These are phyloP conservation scores for Callospermophilus lateralis DNA, from an alignment of 2,113 vertebrate genomes.

Conservation along the genomic window DNA sequence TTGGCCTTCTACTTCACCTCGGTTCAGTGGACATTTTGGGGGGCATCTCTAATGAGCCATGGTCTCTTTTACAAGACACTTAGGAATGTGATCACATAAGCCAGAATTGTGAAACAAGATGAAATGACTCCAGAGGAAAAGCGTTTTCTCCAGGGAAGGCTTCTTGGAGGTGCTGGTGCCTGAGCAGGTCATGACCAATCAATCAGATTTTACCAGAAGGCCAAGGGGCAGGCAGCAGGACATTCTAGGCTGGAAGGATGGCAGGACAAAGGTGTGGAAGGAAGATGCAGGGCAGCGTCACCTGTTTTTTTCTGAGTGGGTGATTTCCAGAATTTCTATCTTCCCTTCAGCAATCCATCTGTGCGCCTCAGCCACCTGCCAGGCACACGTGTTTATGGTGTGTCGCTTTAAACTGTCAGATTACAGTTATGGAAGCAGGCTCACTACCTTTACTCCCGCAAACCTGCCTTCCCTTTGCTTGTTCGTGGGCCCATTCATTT, in stretches of 20 bases:
- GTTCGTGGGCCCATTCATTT: neutral
- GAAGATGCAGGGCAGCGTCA: neutral
- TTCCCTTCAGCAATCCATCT: neutral
- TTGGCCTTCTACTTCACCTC: neutral
- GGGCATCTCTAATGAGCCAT: neutral
- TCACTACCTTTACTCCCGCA: fast-evolving
- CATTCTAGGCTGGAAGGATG: neutral
- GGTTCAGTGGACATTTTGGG: neutral
- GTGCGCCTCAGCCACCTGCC: neutral
- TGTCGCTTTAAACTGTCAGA: neutral
- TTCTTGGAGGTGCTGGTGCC: neutral
- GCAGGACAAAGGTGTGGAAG: neutral
- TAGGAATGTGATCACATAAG: neutral
- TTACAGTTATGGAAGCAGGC: neutral
- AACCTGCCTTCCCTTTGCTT: neutral
- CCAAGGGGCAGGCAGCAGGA: neutral
- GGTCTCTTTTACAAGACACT: neutral
- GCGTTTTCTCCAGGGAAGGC: neutral
- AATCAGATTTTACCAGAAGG: constrained; percentile 24
- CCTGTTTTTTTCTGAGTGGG: neutral
- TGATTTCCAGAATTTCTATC: neutral
- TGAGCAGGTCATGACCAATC: neutral
- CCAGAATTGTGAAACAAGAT: neutral
- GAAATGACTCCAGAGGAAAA: neutral
- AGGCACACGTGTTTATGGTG: neutral